Conservation (phyloP, 2,113 vertebrate species). For the Lonchura striata region DNA sequence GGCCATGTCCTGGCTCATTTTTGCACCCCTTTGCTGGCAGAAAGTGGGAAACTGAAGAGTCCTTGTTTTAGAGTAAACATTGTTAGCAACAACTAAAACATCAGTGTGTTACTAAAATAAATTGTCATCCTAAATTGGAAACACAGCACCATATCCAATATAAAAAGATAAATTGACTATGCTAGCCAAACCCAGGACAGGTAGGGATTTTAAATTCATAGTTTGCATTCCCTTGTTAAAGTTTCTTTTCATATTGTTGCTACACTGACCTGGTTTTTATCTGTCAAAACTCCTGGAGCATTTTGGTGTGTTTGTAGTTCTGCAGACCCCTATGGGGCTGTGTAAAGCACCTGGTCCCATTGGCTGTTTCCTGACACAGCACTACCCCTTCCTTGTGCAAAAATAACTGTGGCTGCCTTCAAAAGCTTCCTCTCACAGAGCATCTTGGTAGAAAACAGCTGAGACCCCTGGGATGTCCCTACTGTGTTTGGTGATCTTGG, state of each 20-base stretch:
- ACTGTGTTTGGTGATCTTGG: neutral
- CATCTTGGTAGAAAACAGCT: neutral
- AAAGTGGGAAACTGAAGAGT: neutral
- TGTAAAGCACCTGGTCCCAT: neutral
- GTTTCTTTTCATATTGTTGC: neutral
- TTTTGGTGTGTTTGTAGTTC: neutral
- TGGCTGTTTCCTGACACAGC: neutral
- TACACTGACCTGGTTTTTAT: neutral
- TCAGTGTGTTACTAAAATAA: neutral
- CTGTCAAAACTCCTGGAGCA: neutral
- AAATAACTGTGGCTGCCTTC: neutral
- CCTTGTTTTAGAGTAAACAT: neutral
- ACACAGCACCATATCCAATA: neutral
- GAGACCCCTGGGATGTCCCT: neutral
- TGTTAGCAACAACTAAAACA: neutral
- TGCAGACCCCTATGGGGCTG: fast-evolving
- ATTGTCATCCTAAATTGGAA: neutral
- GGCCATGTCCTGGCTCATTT: neutral
- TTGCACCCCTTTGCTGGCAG: neutral
- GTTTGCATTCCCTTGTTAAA: neutral
- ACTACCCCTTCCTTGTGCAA: neutral
- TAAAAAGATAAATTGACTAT: neutral
- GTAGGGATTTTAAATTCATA: neutral
- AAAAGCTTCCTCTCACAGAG: neutral
- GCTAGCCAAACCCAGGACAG: neutral